These are phyloP conservation scores for Ascidia mentula DNA, from an alignment of 23 tunicate species.

Conservation along the genomic window DNA sequence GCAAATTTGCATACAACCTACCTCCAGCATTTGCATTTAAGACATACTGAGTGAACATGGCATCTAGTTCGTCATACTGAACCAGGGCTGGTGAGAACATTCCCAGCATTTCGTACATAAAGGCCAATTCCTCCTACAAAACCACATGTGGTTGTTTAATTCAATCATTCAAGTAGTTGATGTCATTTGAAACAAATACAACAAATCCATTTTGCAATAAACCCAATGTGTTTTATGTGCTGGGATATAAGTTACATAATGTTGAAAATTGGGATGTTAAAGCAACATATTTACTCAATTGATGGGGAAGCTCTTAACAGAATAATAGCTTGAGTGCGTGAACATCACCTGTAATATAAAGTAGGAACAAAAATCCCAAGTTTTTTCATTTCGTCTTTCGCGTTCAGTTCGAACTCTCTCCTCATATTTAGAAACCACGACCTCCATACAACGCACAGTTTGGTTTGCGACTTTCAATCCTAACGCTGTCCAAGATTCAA, in stretches of 20 bases:
- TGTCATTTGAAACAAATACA: too few relatives aligned
- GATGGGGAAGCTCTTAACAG: too few relatives aligned
- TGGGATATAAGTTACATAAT: too few relatives aligned
- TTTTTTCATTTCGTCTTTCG: constrained; percentile 83
- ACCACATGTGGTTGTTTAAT: neutral
- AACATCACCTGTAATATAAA: constrained; percentile 77
- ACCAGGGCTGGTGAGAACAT: constrained; percentile 75
- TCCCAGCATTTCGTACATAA: constrained; percentile 93
- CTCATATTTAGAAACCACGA: constrained; percentile 63
- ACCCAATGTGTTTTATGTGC: too few relatives aligned
- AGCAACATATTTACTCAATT: too few relatives aligned
- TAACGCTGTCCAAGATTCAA: constrained; percentile 68
- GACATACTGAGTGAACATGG: constrained; percentile 99
- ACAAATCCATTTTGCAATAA: too few relatives aligned
- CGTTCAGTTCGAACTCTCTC: constrained; percentile 82
- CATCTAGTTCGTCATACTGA: constrained; percentile 99
- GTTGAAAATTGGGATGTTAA: too few relatives aligned
- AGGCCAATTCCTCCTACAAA: constrained; percentile 94
- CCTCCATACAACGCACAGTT: constrained; percentile 83
- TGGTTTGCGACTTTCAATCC: constrained; percentile 56
- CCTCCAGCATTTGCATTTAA: constrained; percentile 94
- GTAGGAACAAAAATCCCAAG: constrained; percentile 94
- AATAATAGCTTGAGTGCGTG: too few relatives aligned
- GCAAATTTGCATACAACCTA: too few relatives aligned
- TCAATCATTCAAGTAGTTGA: too few relatives aligned